A percentile compares a stretch with the other conserved stretches of the same genome.
phyloP scores from a whole-genome alignment of 2,888 invertebrate genomes.

The Dasypogon diadema region DNA sequence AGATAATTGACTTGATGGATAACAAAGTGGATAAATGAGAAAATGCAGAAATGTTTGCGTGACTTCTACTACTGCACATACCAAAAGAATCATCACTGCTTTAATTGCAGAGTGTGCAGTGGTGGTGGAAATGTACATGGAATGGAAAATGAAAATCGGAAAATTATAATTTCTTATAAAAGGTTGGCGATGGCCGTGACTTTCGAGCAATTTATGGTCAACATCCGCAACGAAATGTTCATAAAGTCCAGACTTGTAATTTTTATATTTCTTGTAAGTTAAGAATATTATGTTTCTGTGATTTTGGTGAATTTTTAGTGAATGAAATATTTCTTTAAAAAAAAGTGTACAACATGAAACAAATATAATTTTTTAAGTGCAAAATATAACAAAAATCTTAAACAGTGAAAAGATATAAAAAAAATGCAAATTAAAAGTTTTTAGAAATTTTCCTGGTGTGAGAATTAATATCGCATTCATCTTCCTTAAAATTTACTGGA shows the following conservation, averaged over 20 bases:
- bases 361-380: no score
- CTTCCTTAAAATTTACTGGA: no score
- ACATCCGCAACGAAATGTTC: constrained; percentile 65
- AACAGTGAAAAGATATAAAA: no score
- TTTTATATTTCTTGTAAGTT: constrained; percentile 65
- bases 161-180: constrained; percentile 63
- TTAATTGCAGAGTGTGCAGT: neutral
- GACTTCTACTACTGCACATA: neutral
- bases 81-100: neutral
- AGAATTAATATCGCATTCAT: no score
- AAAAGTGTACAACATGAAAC: no score
- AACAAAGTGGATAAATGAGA: neutral
- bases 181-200: constrained; percentile 63
- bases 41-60: neutral
- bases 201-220: constrained; percentile 66
- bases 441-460: no score
- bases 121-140: neutral
- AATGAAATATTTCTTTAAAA: no score
- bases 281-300: constrained; percentile 26
- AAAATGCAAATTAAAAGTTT: no score
- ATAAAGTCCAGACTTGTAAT: constrained; percentile 61
- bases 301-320: neutral
- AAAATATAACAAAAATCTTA: no score
- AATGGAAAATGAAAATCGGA: constrained; percentile 43
- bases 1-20: neutral